Conservation (phyloP, 1,140 invertebrate genomes). For the Trichoplusia ni region DNA sequence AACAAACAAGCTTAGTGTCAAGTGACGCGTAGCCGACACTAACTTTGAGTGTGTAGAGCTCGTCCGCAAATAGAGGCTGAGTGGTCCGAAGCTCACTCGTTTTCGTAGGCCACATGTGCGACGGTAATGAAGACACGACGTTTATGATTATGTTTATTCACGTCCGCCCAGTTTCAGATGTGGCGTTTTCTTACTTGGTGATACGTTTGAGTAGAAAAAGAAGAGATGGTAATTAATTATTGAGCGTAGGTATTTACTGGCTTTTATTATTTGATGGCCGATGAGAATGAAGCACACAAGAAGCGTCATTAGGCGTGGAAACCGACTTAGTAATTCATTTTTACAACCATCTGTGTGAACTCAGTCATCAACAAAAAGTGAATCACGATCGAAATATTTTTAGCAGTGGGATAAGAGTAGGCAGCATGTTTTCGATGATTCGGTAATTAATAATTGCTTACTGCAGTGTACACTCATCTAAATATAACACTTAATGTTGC, state of each 20-base stretch:
- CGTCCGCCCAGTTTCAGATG: constrained; percentile 1
- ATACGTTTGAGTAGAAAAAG: too few species aligned
- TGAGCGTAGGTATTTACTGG: too few species aligned
- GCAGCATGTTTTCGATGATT: too few species aligned
- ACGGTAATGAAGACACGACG: constrained; percentile 58
- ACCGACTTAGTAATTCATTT: constrained; percentile 46
- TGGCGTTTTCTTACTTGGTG: too few species aligned
- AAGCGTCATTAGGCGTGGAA: constrained; percentile 45
- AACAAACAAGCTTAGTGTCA: constrained; percentile 58
- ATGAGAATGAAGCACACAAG: constrained; percentile 31
- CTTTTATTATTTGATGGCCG: constrained; percentile 23
- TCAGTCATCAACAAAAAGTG: too few species aligned
- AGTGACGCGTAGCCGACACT: constrained; percentile 41
- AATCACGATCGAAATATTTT: too few species aligned
- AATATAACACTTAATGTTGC: too few species aligned
- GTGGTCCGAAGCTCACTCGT: constrained; percentile 34
- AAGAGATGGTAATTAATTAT: too few species aligned
- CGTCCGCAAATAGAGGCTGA: constrained; percentile 47
- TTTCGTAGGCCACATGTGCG: constrained; percentile 51
- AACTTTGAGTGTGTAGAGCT: constrained; percentile 45
- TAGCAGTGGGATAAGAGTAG: too few species aligned
- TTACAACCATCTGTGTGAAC: constrained; percentile 53
- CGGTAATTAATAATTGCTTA: too few species aligned
- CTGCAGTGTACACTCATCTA: too few species aligned
- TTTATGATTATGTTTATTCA: constrained; percentile 46